Percentiles rank a stretch among this genome's conserved stretches.
Conservation (phyloP, 37 sponge, comb jelly and placozoan genomes). For the Geodia barretti region DNA sequence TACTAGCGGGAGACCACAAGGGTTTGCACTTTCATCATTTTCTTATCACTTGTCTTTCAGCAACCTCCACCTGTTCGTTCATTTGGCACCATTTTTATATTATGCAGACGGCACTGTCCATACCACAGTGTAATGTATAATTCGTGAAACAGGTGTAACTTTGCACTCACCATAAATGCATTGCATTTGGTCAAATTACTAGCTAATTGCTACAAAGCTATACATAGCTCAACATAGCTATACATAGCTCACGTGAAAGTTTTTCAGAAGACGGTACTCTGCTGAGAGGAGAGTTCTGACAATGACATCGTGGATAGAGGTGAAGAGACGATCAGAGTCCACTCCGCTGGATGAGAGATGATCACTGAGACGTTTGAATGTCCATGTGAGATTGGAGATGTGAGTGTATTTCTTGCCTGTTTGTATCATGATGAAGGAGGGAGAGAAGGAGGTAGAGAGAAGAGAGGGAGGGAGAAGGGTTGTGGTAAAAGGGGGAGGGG, state of each 20-base stretch:
- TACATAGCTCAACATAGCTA: too few relatives aligned
- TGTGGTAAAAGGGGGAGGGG: neutral
- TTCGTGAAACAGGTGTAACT: too few relatives aligned
- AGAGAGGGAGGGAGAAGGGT: neutral
- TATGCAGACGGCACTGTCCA: too few relatives aligned
- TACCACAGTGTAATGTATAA: too few relatives aligned
- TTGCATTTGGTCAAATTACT: too few relatives aligned
- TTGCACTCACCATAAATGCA: too few relatives aligned
- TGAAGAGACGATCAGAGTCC: conserved; percentile 54
- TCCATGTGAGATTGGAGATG: conserved; percentile 82
- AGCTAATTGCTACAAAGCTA: too few relatives aligned
- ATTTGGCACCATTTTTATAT: too few relatives aligned
- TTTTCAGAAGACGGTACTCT: conserved; percentile 54
- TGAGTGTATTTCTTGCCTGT: conserved; percentile 74
- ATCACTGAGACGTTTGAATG: conserved; percentile 60
- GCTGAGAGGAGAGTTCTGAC: conserved; percentile 67
- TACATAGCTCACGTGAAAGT: conserved; percentile 21
- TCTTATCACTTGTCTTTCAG: too few relatives aligned
- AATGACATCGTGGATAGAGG: conserved; percentile 67
- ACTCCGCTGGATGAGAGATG: conserved; percentile 34
- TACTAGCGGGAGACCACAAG: too few relatives aligned
- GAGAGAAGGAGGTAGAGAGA: neutral
- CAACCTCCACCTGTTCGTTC: too few relatives aligned
- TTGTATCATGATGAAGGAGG: neutral
- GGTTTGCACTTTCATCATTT: too few relatives aligned